Evolutionary conservation across 2,888 invertebrate genomes (phyloP).

Genomic region (Leucophenga maculata): DNA sequence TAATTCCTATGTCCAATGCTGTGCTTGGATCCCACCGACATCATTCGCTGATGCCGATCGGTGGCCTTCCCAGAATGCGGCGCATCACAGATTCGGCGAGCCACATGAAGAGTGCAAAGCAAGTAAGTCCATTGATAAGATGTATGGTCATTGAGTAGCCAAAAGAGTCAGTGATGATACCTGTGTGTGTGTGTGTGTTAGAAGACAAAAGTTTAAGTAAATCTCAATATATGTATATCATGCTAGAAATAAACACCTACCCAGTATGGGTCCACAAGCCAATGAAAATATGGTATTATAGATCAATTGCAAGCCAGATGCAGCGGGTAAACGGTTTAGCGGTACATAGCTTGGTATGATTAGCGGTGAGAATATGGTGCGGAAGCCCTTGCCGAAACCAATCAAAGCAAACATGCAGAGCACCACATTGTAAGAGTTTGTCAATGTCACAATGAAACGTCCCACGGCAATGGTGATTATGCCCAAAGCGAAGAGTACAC

Average conservation of each 20-base stretch:
- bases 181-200: slow-evolving; percentile 43
- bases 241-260: slow-evolving; percentile 69
- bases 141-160: slow-evolving; percentile 65
- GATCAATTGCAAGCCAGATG: slow-evolving; percentile 80
- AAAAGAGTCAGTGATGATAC: slow-evolving; percentile 59
- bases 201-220: not conserved
- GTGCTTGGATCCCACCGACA: too few species aligned
- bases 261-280: slow-evolving; percentile 78
- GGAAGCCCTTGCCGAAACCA: slow-evolving; percentile 81
- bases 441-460: slow-evolving; percentile 69
- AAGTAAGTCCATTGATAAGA: slow-evolving; percentile 59
- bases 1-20: too few species aligned
- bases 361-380: slow-evolving; percentile 83
- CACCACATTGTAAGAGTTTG: slow-evolving; percentile 74
- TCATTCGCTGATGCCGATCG: slow-evolving; percentile 18
- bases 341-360: slow-evolving; percentile 83
- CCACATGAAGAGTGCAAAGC: slow-evolving; percentile 60
- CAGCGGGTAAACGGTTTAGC: slow-evolving; percentile 79
- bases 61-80: slow-evolving; percentile 47
- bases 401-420: slow-evolving; percentile 77
- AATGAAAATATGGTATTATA: slow-evolving; percentile 78
- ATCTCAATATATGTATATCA: not conserved
- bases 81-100: slow-evolving; percentile 56
- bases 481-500: slow-evolving; percentile 79
- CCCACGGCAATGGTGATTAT: slow-evolving; percentile 74